A percentile compares a stretch with the other conserved stretches of the same genome.
phyloP scores from a whole-genome alignment of 1,140 invertebrate genomes.

The Neodiprion virginianus region DNA sequence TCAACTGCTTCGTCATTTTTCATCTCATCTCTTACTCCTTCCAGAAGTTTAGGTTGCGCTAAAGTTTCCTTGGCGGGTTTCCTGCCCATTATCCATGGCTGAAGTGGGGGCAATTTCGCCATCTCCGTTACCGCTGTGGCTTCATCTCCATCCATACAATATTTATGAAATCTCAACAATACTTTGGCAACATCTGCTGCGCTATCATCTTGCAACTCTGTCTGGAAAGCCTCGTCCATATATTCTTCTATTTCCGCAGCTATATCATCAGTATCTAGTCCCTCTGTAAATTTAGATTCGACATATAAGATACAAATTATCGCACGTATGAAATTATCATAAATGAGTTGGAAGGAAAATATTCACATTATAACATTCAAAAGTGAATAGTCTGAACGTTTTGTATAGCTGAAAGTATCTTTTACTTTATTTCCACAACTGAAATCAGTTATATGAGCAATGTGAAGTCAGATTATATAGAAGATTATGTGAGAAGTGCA shows the following conservation, averaged over 20 bases:
- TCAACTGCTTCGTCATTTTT: slow-evolving; percentile 26
- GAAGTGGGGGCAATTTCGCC: slow-evolving; percentile 43
- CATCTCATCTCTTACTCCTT: not conserved
- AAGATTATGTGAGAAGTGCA: too few species aligned
- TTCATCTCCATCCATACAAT: slow-evolving; percentile 34
- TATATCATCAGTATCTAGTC: slow-evolving; percentile 36
- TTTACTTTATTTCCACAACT: too few species aligned
- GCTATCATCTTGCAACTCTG: slow-evolving; percentile 49
- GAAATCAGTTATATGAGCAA: too few species aligned
- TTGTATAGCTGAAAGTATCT: too few species aligned
- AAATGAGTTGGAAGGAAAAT: not conserved
- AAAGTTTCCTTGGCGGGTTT: slow-evolving; percentile 20
- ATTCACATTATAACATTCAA: not conserved
- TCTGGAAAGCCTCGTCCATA: slow-evolving; percentile 45
- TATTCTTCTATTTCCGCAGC: slow-evolving; percentile 46
- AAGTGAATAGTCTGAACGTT: not conserved
- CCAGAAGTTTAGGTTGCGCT: not conserved
- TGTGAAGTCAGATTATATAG: too few species aligned
- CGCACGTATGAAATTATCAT: too few species aligned
- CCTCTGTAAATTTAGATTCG: slow-evolving; percentile 33
- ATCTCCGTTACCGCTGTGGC: slow-evolving; percentile 34
- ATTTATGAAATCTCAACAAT: slow-evolving; percentile 45
- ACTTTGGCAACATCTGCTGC: slow-evolving; percentile 45
- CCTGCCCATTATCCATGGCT: slow-evolving; percentile 41
- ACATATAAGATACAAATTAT: not conserved